Conservation (phyloP, 2,113 vertebrate species). For the Cyphomyrus plagiostoma region DNA sequence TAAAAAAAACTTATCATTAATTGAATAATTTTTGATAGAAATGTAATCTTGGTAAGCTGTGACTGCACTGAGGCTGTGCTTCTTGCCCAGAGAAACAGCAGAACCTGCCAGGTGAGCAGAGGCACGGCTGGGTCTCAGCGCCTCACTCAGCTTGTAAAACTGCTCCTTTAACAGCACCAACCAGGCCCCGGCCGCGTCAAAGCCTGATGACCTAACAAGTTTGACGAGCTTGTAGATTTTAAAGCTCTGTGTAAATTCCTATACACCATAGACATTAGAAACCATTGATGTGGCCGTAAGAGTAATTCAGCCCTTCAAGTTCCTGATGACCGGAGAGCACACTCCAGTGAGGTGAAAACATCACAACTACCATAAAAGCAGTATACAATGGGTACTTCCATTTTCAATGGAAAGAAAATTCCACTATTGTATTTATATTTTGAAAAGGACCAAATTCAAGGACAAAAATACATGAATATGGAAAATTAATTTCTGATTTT, state of each 20-base stretch:
- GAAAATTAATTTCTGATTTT: neutral
- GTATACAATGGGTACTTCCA: neutral
- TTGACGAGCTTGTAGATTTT: neutral
- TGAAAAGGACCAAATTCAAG: no score
- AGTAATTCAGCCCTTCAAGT: neutral
- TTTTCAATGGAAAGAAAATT: neutral
- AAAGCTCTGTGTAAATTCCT: neutral
- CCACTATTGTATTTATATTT: neutral
- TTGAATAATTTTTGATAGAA: neutral
- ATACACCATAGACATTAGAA: neutral
- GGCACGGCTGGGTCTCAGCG: neutral
- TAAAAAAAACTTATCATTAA: neutral
- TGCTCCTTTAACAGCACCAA: neutral
- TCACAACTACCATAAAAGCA: neutral
- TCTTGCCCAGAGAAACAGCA: neutral
- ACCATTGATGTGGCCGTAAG: neutral
- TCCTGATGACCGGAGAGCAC: neutral
- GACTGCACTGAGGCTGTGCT: neutral
- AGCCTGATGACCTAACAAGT: neutral
- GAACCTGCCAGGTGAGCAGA: neutral
- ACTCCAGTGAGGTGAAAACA: neutral
- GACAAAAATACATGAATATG: no score
- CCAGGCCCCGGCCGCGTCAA: neutral
- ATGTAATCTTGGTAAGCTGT: neutral
- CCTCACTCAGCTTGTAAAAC: neutral